Evolutionary conservation across 2,113 vertebrate genomes (phyloP), one percentile per base, ranked within the genome.

Genomic region (Otis tarda): DNA sequence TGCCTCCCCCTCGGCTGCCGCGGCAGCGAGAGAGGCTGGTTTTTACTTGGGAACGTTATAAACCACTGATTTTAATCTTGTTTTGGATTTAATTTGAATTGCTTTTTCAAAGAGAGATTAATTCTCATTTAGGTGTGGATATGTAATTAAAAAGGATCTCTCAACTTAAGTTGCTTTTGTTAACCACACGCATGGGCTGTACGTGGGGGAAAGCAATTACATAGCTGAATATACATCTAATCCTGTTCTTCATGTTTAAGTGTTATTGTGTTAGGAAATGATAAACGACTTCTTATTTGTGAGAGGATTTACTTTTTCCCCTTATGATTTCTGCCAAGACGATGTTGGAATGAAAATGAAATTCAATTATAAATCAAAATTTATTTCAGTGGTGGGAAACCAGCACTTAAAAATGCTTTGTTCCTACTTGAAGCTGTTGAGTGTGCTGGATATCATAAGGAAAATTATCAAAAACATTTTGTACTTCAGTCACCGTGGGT

Each of bases 111-210:
- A 60, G 60, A 67, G 83, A 75, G 89, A 87, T 96, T 39, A 79
- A 68, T 87, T 92, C 81, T 84, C 35, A 23, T 89, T 83, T 95
- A 94, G 85, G 86, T 90, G 76, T 75, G 94, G 77, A 19, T 89
- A 2, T 23, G 73, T 63, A 86, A 95, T 95, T 95, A 79, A 65
- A 89, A 84, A 89, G 4, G 60, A 55, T 90, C 64, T 84, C 91
- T 59, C 1, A 12, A 77, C 86, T 84, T 74, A 78, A 75, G 87
- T 93, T 91, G 84, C 89, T 61, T 93, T 87, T 76, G 87, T 89
- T 84, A 90, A 35, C 65, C 27, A 1, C 52, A 0, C 1, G 8
- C 63, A 3, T 4, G 4, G 41, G 86, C 79, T 9, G 16, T 18
- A 4, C 4, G 14, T 83, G 8, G 12, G 24, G n/a, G 50, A 71